These are phyloP conservation scores for Mus spicilegus DNA, from an alignment of 2,113 vertebrate genomes.

Conservation along the genomic window DNA sequence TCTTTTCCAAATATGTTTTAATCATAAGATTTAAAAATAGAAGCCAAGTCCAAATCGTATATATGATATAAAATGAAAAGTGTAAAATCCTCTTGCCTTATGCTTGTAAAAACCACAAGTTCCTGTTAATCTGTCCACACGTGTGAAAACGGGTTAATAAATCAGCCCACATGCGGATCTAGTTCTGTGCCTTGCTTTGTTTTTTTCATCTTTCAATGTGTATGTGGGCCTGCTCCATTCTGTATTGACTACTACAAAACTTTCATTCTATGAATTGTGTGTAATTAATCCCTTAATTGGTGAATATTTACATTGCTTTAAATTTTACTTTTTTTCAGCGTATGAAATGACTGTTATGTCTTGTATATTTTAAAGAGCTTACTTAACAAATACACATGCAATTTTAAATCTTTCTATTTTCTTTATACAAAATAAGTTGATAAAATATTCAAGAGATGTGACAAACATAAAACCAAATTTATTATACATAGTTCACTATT, in stretches of 20 bases:
- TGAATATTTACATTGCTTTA: background rate
- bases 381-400: no score
- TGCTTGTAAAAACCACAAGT: background rate
- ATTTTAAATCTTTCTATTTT: background rate
- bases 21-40: constrained; percentile 6
- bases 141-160: background rate
- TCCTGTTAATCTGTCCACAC: background rate
- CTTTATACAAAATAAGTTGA: background rate
- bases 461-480: constrained; percentile 12
- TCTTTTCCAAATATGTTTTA: constrained; percentile 27
- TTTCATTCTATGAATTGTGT: background rate
- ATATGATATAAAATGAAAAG: background rate
- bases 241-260: background rate
- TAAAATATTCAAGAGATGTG: background rate
- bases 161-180: background rate
- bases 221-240: background rate
- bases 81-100: background rate
- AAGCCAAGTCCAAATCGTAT: background rate
- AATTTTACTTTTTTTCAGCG: background rate
- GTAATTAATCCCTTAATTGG: background rate
- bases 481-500: background rate
- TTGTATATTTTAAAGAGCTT: background rate
- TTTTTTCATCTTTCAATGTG: background rate
- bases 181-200: background rate
- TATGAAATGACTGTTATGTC: background rate